Evolutionary conservation across 2,888 invertebrate genomes (phyloP), one percentile per base, ranked within the genome.

Genomic region (Congeria kusceri): DNA sequence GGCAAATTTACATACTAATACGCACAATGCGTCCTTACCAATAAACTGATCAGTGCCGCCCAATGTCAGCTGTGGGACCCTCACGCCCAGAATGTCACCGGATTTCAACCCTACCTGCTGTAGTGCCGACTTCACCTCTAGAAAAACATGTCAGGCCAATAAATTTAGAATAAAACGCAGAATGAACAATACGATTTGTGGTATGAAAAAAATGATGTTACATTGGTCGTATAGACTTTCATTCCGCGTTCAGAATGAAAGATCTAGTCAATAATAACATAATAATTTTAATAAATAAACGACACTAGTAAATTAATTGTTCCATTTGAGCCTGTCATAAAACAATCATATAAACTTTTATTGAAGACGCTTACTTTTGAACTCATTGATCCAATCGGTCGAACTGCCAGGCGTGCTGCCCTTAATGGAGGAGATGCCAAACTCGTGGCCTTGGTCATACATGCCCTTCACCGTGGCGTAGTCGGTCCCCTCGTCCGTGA

Each of bases 41-140:
- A 79, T 85, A 39, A 87, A 85, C 70, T 87, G 77, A 3, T 83
- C 76, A 15, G 70, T 62, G 15, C 87, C 87, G 5, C 87, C 86
- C 9, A 80, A 63, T 0, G 46, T 59, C 9, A 89, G 77, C 23
- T 84, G 69, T 1, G 87, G 87, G 18, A 84, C 86, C 18, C 87
- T 71, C n/a, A 83, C 80, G 0, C 89, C 89, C 3, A 58, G 39
- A 0, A 89, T 63, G 11, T 77, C 68, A 23, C 77, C 74, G 3
- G 46, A 63, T n/a, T 77, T 66, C 4, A 89, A 63, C 2, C 84
- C 85, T 0, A 76, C 70, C 13, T 53, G 62, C 4, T 27, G 29
- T 7, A 87, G 47, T 23, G 75, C 72, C 3, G 39, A 46, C 5
- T 78, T 70, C 3, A 39, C 39, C 39, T 39, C 39, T 39, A 15